A percentile compares a stretch with the other conserved stretches of the same genome.
phyloP scores from a whole-genome alignment of 2,113 vertebrate genomes.

The Pterocles orientalis region DNA sequence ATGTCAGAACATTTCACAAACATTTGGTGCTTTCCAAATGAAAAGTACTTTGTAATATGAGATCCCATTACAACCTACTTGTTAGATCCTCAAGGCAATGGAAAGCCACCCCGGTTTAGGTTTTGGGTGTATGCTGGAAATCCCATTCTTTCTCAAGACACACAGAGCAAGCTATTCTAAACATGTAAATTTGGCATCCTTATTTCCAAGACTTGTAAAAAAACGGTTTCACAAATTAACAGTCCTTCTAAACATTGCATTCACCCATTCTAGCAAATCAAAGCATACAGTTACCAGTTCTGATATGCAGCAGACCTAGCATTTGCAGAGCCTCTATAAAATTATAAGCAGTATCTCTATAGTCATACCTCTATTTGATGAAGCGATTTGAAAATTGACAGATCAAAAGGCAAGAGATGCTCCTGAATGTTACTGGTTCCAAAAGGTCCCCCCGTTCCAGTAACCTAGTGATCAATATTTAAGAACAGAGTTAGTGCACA shows the following conservation, averaged over 20 bases:
- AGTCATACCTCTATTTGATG: conserved; percentile 91
- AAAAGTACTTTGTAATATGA: background rate
- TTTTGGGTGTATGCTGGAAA: background rate
- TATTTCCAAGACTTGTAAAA: background rate
- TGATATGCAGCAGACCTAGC: background rate
- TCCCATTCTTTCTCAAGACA: background rate
- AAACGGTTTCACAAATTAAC: background rate
- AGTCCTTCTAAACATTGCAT: background rate
- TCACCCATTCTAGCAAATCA: background rate
- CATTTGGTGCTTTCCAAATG: background rate
- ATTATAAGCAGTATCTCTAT: background rate
- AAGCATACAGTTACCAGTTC: background rate
- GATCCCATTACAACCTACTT: background rate
- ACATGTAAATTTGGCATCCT: background rate
- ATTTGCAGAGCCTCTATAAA: background rate
- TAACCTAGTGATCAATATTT: conserved; percentile 77
- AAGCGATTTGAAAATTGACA: conserved; percentile 94
- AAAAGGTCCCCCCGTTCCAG: conserved; percentile 85
- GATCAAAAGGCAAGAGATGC: conserved; percentile 86
- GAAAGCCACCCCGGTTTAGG: background rate
- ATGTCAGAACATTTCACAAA: background rate
- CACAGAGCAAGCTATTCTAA: background rate
- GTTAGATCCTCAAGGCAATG: background rate
- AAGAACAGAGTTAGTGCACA: background rate
- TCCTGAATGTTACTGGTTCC: conserved; percentile 96